Base-by-base conservation (phyloP, 2,888 invertebrate species). In the Hirtodrosophila duncani region DNA sequence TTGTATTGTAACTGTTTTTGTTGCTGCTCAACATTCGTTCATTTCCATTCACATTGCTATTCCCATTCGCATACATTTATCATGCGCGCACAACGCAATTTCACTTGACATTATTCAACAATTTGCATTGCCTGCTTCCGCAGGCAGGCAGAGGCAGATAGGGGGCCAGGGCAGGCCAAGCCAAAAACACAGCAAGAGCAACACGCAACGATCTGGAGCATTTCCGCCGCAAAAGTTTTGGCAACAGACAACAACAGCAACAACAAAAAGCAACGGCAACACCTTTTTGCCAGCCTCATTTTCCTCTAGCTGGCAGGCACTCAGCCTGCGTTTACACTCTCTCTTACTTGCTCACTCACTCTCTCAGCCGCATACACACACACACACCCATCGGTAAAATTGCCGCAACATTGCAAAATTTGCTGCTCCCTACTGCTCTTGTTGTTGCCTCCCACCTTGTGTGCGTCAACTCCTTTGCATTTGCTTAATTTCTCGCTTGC, bases 21-120 rank as follows among this genome's bases (percentile, higher is more conserved):
- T 27, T 27, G 27, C 7, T 27, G 7, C 23, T 30, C n/a, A n/a
- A n/a, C n/a, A n/a, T n/a, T n/a, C n/a, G n/a, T n/a, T n/a, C n/a
- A n/a, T n/a, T n/a, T n/a, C n/a, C 56, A 46, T 49, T 63, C 49
- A 49, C 45, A 58, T 36, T 53, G 49, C 53, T n/a, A n/a, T 29
- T 52, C 18, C 20, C 33, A 60, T 56, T 36, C 30, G 37, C 24
- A 34, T 59, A 57, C 60, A 64, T 61, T 67, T 58, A 53, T 64
- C 60, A 46, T 63, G 52, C 66, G 66, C 63, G 63, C 45, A 17
- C 45, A 51, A 30, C 50, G 50, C 63, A 63, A 69, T 71, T 75
- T 75, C 53, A 38, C 68, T 68, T 63, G 75, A 71, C 71, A 70
- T 70, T 70, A 70, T 70, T 74, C 74, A 70, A 70, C 70, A 71